Percentiles rank a stretch among this genome's conserved stretches.
phyloP scores from a whole-genome alignment of 2,888 invertebrate genomes.

The Idaea biselata region DNA sequence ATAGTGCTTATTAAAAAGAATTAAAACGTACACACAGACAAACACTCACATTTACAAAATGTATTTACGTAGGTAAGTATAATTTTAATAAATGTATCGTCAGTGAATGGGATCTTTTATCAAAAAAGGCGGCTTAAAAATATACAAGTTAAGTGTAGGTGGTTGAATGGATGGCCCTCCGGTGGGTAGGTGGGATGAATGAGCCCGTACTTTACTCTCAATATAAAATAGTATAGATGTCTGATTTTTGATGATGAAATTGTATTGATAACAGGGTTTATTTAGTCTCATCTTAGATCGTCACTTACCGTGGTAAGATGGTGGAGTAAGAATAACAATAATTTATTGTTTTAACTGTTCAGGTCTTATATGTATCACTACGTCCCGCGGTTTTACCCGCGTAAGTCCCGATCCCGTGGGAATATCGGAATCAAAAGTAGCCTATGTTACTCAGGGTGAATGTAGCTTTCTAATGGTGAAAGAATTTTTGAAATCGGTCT shows the following conservation, averaged over 20 bases:
- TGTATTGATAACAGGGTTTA: neutral
- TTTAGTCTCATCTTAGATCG: neutral
- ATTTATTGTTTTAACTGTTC: too few species aligned
- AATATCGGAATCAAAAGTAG: too few species aligned
- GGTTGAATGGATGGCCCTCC: slow-evolving; percentile 25
- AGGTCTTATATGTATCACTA: too few species aligned
- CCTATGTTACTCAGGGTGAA: too few species aligned
- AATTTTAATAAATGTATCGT: slow-evolving; percentile 79
- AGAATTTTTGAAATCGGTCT: too few species aligned
- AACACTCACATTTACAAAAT: neutral
- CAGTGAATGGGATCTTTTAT: slow-evolving; percentile 72
- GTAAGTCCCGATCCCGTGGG: too few species aligned
- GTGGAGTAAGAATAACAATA: too few species aligned
- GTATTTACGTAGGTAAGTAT: neutral
- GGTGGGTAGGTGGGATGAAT: slow-evolving; percentile 53
- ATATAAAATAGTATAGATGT: neutral
- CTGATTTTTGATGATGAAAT: neutral
- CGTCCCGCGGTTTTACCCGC: too few species aligned
- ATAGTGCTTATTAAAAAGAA: too few species aligned
- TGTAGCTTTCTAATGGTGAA: too few species aligned
- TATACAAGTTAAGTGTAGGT: slow-evolving; percentile 75
- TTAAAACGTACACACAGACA: neutral
- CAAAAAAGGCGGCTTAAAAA: slow-evolving; percentile 55
- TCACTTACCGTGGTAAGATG: too few species aligned
- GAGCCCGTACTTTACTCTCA: slow-evolving; percentile 9